phyloP scores from a whole-genome alignment of 2,888 invertebrate genomes.

The Caenorhabditis japonica region DNA sequence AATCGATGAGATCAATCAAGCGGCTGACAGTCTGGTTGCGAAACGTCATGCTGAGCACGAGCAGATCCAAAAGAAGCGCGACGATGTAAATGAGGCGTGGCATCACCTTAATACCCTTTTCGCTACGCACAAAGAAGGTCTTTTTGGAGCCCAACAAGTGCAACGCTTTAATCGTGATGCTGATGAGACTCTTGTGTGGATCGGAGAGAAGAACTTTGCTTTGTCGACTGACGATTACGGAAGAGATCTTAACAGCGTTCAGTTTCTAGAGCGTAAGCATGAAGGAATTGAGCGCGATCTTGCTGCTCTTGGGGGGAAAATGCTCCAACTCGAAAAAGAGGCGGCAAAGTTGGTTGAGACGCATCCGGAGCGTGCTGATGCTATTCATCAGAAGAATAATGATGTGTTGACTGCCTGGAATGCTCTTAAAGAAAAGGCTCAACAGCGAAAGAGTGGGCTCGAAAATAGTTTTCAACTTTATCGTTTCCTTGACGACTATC shows the following conservation, averaged over 20 bases:
- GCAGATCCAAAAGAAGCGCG: slow-evolving; percentile 80
- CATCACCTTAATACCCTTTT: slow-evolving; percentile 93
- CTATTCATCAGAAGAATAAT: slow-evolving; percentile 57
- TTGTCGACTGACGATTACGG: slow-evolving; percentile 98
- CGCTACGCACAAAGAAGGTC: slow-evolving; percentile 92
- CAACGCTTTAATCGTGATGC: slow-evolving; percentile 98
- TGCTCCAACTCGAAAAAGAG: slow-evolving; percentile 90
- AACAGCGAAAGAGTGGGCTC: slow-evolving; percentile 79
- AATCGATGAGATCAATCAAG: slow-evolving; percentile 93
- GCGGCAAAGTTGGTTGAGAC: slow-evolving; percentile 91
- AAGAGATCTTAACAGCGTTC: slow-evolving; percentile 95
- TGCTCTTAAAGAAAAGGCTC: slow-evolving; percentile 86
- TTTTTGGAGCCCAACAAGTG: slow-evolving; percentile 98
- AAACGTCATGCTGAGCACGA: slow-evolving; percentile 94
- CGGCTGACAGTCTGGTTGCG: slow-evolving; percentile 91
- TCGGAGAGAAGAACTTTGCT: slow-evolving; percentile 95
- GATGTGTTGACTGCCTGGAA: slow-evolving; percentile 96
- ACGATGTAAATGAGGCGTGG: slow-evolving; percentile 96
- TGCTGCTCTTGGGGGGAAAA: slow-evolving; percentile 76
- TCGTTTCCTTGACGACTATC: slow-evolving; percentile 95
- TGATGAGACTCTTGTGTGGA: slow-evolving; percentile 99
- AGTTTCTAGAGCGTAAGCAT: slow-evolving; percentile 87
- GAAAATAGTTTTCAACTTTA: slow-evolving; percentile 96
- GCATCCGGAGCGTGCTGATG: slow-evolving; percentile 87
- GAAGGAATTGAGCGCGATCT: slow-evolving; percentile 90